These are phyloP conservation scores for Catalaphyllia jardinei DNA, from an alignment of 64 coral and sea anemone species.

Conservation along the genomic window DNA sequence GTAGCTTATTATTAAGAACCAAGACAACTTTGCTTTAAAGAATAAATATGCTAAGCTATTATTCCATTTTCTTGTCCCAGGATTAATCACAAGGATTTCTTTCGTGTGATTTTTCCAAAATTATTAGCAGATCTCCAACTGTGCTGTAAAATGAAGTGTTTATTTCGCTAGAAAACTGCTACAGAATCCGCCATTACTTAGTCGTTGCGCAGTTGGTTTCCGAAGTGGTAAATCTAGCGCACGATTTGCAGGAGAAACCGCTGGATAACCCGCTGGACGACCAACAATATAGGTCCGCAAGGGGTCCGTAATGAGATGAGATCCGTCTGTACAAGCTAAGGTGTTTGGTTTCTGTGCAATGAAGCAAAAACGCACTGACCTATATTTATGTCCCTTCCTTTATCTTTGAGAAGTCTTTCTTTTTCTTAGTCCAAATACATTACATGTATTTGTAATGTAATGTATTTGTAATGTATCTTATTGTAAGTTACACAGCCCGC, in stretches of 20 bases:
- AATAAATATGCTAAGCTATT: neutral
- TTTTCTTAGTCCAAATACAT: too few relatives aligned
- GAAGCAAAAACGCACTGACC: too few relatives aligned
- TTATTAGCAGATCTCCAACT: neutral
- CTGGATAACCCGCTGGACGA: neutral
- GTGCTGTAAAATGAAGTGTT: neutral
- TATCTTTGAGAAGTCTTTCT: too few relatives aligned
- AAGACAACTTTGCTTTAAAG: neutral
- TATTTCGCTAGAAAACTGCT: neutral
- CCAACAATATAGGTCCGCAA: too few relatives aligned
- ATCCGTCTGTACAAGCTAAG: too few relatives aligned
- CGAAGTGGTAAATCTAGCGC: neutral
- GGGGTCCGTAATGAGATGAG: too few relatives aligned
- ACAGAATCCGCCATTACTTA: constrained; percentile 5
- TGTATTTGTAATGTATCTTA: too few relatives aligned
- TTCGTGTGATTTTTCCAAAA: neutral
- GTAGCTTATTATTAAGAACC: neutral
- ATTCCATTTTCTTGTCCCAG: neutral
- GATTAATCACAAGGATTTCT: neutral
- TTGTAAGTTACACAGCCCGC: too few relatives aligned
- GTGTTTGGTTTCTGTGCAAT: too few relatives aligned
- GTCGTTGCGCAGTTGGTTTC: neutral
- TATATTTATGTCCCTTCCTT: too few relatives aligned
- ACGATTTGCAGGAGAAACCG: neutral
- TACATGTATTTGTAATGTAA: too few relatives aligned